Base-by-base conservation (phyloP, 2,797 vertebrate species). In the Mastacembelus armatus region DNA sequence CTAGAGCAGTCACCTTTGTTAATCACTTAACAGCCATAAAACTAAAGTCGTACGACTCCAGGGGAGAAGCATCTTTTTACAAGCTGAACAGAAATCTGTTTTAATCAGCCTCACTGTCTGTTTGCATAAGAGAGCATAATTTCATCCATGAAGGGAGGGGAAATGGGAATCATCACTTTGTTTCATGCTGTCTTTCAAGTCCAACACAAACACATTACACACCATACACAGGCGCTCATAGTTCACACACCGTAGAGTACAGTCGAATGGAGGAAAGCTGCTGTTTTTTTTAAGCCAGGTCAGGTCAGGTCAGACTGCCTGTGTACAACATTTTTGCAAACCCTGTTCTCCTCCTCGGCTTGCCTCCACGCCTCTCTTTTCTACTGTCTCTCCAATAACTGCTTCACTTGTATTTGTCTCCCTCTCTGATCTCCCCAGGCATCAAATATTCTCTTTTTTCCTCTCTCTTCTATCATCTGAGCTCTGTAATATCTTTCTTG, bases 241-340 rank as follows among this genome's bases (percentile, higher is more conserved):
- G n/a, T n/a, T n/a, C n/a, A n/a, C n/a, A n/a, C n/a, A n/a, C n/a
- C n/a, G n/a, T n/a, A n/a, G n/a, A n/a, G n/a, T n/a, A 63, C 29
- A 72, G 71, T 42, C 50, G 65, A 81, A 55, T 62, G 76, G 66
- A 77, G 71, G 69, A 24, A 61, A 69, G 48, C 71, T 62, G 69
- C 43, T 51, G 61, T 85, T 88, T 85, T 88, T 85, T 67, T 64
- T 86, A 78, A 85, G 66, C 48, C 59, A 40, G 85, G 80, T 90
- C 71, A 21, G 4, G 51, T 50, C 24, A 52, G 74, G 83, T 83
- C 82, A 78, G 78, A 74, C 75, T 29, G 45, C 58, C 79, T 48
- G 81, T 36, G 60, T 55, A 16, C 64, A 59, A 22, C 49, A 58
- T 71, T 72, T 79, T 70, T 80, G 54, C 40, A 14, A 67, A 73